Base-by-base conservation (phyloP, 1,140 invertebrate species). In the Drosophila asahinai region DNA sequence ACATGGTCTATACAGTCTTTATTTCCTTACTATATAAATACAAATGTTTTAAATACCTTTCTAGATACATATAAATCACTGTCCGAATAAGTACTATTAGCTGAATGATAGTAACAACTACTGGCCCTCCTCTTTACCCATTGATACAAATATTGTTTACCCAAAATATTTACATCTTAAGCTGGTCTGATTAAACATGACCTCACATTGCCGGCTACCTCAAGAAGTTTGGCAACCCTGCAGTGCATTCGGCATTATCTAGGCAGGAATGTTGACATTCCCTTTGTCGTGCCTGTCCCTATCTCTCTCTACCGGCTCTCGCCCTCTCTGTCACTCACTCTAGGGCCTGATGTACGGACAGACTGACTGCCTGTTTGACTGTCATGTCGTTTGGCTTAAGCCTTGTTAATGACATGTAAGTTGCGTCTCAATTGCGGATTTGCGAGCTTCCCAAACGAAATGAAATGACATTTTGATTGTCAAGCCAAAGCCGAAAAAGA, bases 351-450 rank as follows among this genome's bases (percentile, higher is more conserved):
- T 42, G 42, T 30, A 15, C 30, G 38, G n/a, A 42, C 49, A 19
- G 33, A 30, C 54, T 25, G 9, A 63, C 58, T 58, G 47, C 52
- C 40, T 65, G 51, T 57, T 25, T 51, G 42, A 38, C 60, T 83
- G 73, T 61, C 67, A 73, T 81, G 61, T 70, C 57, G 52, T 49
- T 47, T 33, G 51, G 57, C 58, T 67, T 89, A 89, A 89, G 81
- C 78, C 81, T 61, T 81, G 84, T 78, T 87, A 87, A 87, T 87
- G 84, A 89, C 83, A 71, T 87, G 83, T 89, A 87, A 87, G 84
- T 89, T 89, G 81, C 62, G 83, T 84, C 83, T 87, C 83, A 87
- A 87, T 89, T 84, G 84, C 84, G 84, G 83, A 87, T 89, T 87
- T 87, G 73, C 73, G 55, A 77, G 80, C 83, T 80, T 66, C 66